Percentiles rank a stretch among this genome's conserved stretches.
Evolutionary conservation across 92 coral and sea anemone genomes (phyloP).

Genomic region (Ricordea florida): DNA sequence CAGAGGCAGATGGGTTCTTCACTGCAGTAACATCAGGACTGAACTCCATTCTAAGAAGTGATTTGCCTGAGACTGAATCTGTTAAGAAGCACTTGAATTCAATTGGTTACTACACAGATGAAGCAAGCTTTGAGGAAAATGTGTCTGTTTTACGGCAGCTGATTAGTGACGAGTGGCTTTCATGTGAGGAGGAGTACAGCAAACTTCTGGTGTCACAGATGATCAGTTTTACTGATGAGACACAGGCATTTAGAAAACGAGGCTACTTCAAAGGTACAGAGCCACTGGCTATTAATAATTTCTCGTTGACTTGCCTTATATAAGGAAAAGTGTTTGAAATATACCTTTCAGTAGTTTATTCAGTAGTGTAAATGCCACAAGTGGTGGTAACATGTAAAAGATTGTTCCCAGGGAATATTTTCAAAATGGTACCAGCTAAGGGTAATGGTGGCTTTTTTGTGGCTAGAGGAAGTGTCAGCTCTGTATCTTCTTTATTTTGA

Average conservation of each 20-base stretch:
- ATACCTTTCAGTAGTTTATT: too few species aligned
- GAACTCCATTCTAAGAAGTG: constrained; percentile 40
- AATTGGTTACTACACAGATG: constrained; percentile 57
- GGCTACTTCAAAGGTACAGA: constrained; percentile 65
- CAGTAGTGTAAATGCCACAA: too few species aligned
- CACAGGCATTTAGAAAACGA: constrained; percentile 41
- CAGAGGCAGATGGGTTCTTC: constrained; percentile 65
- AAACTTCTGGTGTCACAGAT: constrained; percentile 63
- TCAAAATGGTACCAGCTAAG: too few species aligned
- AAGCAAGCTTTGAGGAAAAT: constrained; percentile 17
- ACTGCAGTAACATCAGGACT: constrained; percentile 57
- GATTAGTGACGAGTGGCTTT: constrained; percentile 67
- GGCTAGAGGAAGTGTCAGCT: too few species aligned
- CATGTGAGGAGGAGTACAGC: constrained; percentile 52
- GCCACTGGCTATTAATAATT: too few species aligned
- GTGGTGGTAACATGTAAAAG: too few species aligned
- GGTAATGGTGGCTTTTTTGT: too few species aligned
- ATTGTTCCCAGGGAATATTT: too few species aligned
- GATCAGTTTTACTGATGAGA: constrained; percentile 55
- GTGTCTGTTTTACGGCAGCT: constrained; percentile 50
- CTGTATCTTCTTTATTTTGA: too few species aligned
- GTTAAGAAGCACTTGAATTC: constrained; percentile 50
- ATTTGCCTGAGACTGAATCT: constrained; percentile 37
- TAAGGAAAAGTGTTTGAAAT: too few species aligned
- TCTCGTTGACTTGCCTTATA: too few species aligned